These are phyloP conservation scores for Peromyscus maniculatus DNA, from an alignment of 2,113 vertebrate species.

Conservation along the genomic window DNA sequence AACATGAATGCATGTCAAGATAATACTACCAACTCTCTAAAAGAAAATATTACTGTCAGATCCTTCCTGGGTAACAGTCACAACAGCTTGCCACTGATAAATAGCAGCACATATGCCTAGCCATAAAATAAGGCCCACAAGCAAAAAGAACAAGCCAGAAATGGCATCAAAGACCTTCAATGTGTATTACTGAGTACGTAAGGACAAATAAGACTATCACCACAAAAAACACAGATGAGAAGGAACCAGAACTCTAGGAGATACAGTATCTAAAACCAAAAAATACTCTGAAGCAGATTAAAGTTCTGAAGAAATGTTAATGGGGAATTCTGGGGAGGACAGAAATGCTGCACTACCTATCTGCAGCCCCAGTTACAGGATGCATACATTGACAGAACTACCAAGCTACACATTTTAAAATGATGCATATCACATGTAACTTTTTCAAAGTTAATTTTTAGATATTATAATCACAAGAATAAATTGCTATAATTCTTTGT, in stretches of 20 bases:
- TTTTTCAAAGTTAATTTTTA: slow-evolving; percentile 2
- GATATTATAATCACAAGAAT: slow-evolving; percentile 22
- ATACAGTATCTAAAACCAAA: neutral
- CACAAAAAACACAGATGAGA: neutral
- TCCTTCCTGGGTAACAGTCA: neutral
- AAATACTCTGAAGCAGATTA: neutral
- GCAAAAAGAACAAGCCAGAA: neutral
- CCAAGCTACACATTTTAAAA: neutral
- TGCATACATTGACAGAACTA: neutral
- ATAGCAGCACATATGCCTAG: neutral
- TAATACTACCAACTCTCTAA: neutral
- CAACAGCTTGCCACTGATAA: neutral
- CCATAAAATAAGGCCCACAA: neutral
- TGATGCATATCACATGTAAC: neutral
- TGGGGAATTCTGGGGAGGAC: neutral
- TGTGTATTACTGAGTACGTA: neutral
- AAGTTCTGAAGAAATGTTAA: neutral
- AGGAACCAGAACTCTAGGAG: neutral
- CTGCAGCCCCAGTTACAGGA: neutral
- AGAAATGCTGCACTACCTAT: slow-evolving; percentile 14
- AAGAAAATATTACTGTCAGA: neutral
- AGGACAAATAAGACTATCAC: neutral
- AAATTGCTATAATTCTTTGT: neutral
- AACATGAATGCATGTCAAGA: neutral
- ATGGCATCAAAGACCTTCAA: neutral